phyloP scores from a whole-genome alignment of 1,140 invertebrate species.

The Oedothorax gibbosus region DNA sequence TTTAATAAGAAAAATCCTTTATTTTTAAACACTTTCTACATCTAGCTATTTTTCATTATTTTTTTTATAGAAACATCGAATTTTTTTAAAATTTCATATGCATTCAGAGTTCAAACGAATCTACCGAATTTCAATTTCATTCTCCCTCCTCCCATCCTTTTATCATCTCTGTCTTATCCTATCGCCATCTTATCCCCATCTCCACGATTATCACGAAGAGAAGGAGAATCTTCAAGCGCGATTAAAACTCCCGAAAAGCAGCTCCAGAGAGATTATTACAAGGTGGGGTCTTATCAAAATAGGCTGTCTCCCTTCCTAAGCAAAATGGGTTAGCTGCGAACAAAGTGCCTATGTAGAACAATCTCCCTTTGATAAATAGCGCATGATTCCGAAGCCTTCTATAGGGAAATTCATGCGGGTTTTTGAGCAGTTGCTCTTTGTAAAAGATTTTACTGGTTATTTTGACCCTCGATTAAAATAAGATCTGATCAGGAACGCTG shows the following conservation, averaged over 20 bases:
- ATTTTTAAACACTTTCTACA: too few relatives aligned
- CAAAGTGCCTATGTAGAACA: slow-evolving; percentile 14
- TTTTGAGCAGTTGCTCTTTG: background rate
- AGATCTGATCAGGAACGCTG: slow-evolving; percentile 18
- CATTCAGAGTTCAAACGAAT: too few relatives aligned
- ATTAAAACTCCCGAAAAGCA: background rate
- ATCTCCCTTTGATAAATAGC: slow-evolving; percentile 25
- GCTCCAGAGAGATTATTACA: background rate
- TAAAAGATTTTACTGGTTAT: slow-evolving; percentile 8
- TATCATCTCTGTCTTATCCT: too few relatives aligned
- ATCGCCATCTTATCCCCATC: too few relatives aligned
- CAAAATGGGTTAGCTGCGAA: slow-evolving; percentile 25
- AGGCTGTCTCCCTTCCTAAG: slow-evolving; percentile 16
- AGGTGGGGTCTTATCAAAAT: slow-evolving; percentile 44
- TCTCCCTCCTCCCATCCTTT: too few relatives aligned
- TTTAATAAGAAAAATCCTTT: too few relatives aligned
- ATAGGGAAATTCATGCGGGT: background rate
- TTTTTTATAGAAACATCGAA: too few relatives aligned
- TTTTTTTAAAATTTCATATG: too few relatives aligned
- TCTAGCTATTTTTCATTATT: too few relatives aligned
- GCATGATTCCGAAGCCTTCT: background rate
- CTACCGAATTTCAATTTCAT: too few relatives aligned
- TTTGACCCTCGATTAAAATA: slow-evolving; percentile 29
- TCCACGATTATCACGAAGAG: background rate
- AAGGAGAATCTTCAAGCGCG: background rate